A percentile compares a stretch with the other conserved stretches of the same genome.
These are phyloP conservation scores for Sinella curviseta DNA, from an alignment of 1,140 invertebrate genomes.

Conservation along the genomic window DNA sequence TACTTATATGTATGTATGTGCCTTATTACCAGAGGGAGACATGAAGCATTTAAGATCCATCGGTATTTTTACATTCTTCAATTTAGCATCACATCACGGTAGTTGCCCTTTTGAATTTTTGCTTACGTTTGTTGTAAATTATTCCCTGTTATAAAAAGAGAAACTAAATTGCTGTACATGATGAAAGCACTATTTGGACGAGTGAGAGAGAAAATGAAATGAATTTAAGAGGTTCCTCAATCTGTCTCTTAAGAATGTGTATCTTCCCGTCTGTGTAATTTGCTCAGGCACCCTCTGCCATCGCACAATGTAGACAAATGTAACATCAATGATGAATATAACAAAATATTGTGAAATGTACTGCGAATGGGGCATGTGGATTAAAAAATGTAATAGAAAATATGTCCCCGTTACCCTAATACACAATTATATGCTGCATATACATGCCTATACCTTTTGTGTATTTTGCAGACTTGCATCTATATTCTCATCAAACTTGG, in stretches of 20 bases:
- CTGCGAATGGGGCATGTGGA: too few species aligned
- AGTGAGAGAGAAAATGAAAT: background rate
- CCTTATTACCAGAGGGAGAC: background rate
- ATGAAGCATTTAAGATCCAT: background rate
- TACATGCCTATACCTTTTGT: too few species aligned
- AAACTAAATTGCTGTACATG: slow-evolving; percentile 1
- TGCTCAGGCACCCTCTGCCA: background rate
- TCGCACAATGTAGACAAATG: background rate
- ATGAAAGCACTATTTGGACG: too few species aligned
- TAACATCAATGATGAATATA: too few species aligned
- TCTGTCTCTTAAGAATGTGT: background rate
- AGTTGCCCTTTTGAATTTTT: slow-evolving; percentile 22
- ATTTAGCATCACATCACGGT: slow-evolving; percentile 12
- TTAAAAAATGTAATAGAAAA: too few species aligned
- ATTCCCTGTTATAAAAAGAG: background rate
- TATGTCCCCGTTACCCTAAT: too few species aligned
- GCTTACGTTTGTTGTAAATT: slow-evolving; percentile 2
- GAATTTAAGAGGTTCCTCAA: slow-evolving; percentile 11
- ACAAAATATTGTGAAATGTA: too few species aligned
- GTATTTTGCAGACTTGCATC: too few species aligned
- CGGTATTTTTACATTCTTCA: slow-evolving; percentile 15
- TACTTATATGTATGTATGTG: slow-evolving; percentile 4
- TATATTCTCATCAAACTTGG: too few species aligned
- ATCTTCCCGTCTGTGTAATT: background rate
- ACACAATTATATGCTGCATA: too few species aligned